Evolutionary conservation across 2,113 vertebrate genomes (phyloP).

Genomic region (Planiliza haematocheilus): DNA sequence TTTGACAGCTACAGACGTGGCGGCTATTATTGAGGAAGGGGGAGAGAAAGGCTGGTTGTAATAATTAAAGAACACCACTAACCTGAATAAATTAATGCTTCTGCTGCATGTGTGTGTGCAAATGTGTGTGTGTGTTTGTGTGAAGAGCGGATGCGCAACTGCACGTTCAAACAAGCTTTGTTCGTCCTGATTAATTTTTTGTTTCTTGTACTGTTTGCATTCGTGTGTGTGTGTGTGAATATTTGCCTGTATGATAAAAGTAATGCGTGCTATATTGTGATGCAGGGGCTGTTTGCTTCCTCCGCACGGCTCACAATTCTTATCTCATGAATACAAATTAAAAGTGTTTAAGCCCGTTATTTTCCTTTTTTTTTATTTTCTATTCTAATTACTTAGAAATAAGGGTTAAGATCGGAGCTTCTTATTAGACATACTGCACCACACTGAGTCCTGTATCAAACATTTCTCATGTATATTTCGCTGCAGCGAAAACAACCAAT

Average conservation of each 20-base stretch:
- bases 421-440: neutral
- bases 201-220: slow-evolving; percentile 61
- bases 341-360: slow-evolving; percentile 67
- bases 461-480: too few species aligned
- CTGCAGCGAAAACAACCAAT: too few species aligned
- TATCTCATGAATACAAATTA: slow-evolving; percentile 78
- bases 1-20: slow-evolving; percentile 82
- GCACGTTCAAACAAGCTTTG: slow-evolving; percentile 70
- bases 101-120: slow-evolving; percentile 36
- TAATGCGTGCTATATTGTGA: slow-evolving; percentile 52
- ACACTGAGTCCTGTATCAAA: neutral
- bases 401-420: slow-evolving; percentile 18
- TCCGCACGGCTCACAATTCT: slow-evolving; percentile 52
- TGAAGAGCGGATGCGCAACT: slow-evolving; percentile 7
- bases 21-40: slow-evolving; percentile 63
- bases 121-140: neutral
- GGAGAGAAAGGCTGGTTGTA: slow-evolving; percentile 62
- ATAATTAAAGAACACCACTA: slow-evolving; percentile 82
- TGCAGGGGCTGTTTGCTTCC: slow-evolving; percentile 62
- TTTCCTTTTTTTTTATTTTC: slow-evolving; percentile 44
- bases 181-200: slow-evolving; percentile 73
- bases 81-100: slow-evolving; percentile 81
- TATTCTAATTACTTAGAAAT: slow-evolving; percentile 55
- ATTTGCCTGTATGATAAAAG: slow-evolving; percentile 65
- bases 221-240: slow-evolving; percentile 38